Evolutionary conservation across 1,140 invertebrate genomes (phyloP).

Genomic region (Cyrtorhinus lividipennis): DNA sequence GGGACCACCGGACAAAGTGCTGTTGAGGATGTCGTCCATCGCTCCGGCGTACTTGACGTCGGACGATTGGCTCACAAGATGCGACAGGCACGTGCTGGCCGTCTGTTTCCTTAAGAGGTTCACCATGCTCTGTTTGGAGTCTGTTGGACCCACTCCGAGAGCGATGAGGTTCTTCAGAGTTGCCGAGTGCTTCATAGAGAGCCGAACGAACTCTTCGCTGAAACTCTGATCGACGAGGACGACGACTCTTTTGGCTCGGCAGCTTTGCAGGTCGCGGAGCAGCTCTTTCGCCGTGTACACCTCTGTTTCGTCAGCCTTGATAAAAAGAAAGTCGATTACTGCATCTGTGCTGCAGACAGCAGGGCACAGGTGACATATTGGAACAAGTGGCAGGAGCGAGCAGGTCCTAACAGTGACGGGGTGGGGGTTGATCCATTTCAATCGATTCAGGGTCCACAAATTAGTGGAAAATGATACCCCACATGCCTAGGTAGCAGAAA

Average conservation of each 20-base stretch:
- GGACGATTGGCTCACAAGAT: neutral
- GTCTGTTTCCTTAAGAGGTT: neutral
- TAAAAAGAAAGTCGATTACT: no score
- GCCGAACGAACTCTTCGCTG: constrained; percentile 30
- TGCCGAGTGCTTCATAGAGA: constrained; percentile 1
- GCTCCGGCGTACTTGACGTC: neutral
- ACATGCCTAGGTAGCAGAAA: no score
- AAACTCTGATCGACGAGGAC: constrained; percentile 38
- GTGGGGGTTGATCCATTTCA: no score
- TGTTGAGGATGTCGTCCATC: neutral
- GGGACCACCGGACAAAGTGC: constrained; percentile 6
- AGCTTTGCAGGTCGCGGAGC: constrained; percentile 33
- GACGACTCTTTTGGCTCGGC: constrained; percentile 34
- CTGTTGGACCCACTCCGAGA: neutral
- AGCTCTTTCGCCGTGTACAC: constrained; percentile 35
- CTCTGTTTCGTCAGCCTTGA: constrained; percentile 31
- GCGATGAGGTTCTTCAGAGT: neutral
- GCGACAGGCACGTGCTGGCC: neutral
- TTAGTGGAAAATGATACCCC: no score
- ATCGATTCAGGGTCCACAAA: no score
- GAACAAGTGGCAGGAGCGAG: no score
- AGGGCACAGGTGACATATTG: no score
- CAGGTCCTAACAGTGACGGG: no score
- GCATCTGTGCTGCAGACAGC: neutral
- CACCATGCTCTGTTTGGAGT: neutral